Evolutionary conservation across 2,888 invertebrate species (phyloP).

Genomic region (Strigamia maritima): DNA sequence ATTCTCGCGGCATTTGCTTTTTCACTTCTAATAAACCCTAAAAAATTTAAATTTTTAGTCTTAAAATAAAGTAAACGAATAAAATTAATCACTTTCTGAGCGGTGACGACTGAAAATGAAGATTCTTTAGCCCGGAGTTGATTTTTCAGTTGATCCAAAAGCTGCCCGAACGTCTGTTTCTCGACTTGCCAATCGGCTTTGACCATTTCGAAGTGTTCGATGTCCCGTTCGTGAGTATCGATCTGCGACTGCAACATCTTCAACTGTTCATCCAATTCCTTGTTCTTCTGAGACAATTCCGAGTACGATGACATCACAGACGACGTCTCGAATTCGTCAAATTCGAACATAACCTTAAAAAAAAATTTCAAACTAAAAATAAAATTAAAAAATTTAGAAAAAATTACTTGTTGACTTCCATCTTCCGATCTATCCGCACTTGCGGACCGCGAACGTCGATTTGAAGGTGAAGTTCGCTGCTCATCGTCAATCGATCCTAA

Average conservation of each 20-base stretch:
- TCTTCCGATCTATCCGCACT: no score
- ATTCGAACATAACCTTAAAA: neutral
- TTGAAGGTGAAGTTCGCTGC: no score
- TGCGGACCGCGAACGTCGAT: no score
- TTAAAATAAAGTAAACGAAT: neutral
- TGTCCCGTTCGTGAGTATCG: conserved; percentile 5
- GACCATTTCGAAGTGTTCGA: conserved; percentile 37
- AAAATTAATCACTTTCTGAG: conserved; percentile 26
- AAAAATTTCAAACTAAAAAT: no score
- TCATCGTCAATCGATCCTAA: no score
- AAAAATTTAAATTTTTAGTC: neutral
- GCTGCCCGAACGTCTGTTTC: neutral
- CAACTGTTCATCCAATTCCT: conserved; percentile 31
- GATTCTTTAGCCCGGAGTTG: conserved; percentile 32
- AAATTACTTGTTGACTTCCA: no score
- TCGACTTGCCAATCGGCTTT: conserved; percentile 36
- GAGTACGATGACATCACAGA: conserved; percentile 22
- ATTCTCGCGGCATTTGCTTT: conserved; percentile 3
- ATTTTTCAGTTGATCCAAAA: neutral
- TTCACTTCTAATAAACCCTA: conserved; percentile 29
- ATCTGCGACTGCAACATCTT: conserved; percentile 11
- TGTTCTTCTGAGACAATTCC: conserved; percentile 21
- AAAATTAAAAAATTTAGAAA: no score
- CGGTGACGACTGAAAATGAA: conserved; percentile 9
- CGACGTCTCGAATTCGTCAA: conserved; percentile 35